These are phyloP conservation scores for Protonemura montana DNA, from an alignment of 2,888 invertebrate species.

Conservation along the genomic window DNA sequence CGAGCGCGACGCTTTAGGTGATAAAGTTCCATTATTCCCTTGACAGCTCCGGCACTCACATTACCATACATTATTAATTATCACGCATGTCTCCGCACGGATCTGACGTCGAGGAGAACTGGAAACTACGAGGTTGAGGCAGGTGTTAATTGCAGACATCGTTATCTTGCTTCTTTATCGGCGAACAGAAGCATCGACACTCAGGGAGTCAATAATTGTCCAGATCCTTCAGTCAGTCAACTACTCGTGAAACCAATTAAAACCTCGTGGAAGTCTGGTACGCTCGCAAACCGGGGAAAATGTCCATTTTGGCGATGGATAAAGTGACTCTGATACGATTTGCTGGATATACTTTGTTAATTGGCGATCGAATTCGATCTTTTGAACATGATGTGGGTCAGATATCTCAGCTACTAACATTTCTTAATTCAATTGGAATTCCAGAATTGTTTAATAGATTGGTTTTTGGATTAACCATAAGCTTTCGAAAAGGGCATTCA, in stretches of 20 bases:
- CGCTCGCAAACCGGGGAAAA: background rate
- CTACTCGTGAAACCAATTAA: constrained; percentile 21
- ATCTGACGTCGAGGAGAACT: background rate
- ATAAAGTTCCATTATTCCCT: constrained; percentile 3
- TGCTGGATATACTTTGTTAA: too few relatives aligned
- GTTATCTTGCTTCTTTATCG: background rate
- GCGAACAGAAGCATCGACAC: constrained; percentile 33
- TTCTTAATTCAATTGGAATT: too few relatives aligned
- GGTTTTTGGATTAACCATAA: too few relatives aligned
- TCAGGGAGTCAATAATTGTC: constrained; percentile 38
- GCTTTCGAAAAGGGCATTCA: too few relatives aligned
- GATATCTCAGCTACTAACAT: too few relatives aligned
- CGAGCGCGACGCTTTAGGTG: background rate
- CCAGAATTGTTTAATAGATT: too few relatives aligned
- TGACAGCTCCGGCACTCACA: background rate
- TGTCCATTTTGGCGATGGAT: background rate
- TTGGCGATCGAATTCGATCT: too few relatives aligned
- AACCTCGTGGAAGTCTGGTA: background rate
- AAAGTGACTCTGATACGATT: too few relatives aligned
- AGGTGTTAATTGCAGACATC: background rate
- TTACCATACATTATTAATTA: background rate
- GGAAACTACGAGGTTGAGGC: background rate
- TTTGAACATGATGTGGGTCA: too few relatives aligned
- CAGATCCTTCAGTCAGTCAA: constrained; percentile 23
- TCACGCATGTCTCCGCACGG: background rate